Evolutionary conservation across 2,888 invertebrate genomes (phyloP), one percentile per base, ranked within the genome.

Genomic region (Brenthis ino): DNA sequence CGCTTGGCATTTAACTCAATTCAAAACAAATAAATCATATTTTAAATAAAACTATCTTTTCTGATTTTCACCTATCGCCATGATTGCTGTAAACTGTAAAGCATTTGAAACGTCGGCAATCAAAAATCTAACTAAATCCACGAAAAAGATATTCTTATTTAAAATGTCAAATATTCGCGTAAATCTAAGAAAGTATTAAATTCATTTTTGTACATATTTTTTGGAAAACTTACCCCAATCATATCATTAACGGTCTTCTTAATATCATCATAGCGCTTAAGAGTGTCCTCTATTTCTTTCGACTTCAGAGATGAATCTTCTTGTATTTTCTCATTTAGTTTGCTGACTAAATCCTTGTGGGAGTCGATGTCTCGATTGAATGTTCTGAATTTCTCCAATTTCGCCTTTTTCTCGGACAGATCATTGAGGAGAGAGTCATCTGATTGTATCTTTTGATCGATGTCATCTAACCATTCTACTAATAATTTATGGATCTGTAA

Each of bases 321-420:
- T 50, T 93, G 90, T 8, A 98, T 88, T 77, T 96, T 96, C 48
- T 94, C 92, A 77, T 96, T 96, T 8, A 98, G 91, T 80, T 96
- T 96, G 74, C 96, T 96, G 0, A 97, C 95, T 47, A 96, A 93
- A 72, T 97, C 97, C 67, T 93, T 95, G 76, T 98, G 97, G 0
- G 96, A 95, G 69, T 95, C 95, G 57, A 98, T 95, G 79, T 99
- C 98, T 74, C 97, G 95, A 77, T 96, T 96, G 64, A 98, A 94
- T 0, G 96, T 95, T 80, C 95, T 96, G 85, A 96, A 96, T 85
- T 98, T 98, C 83, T 99, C 98, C 24, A 98, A 84, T 56, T 96
- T 95, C 0, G 98, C 96, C 77, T 97, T 96, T 87, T 98, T 99
- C 83, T 99, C 99, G 64, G 97, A 97, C 2, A 98, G 90, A 82